Evolutionary conservation across 2,888 invertebrate genomes (phyloP).

Genomic region (Trachelus stipa): DNA sequence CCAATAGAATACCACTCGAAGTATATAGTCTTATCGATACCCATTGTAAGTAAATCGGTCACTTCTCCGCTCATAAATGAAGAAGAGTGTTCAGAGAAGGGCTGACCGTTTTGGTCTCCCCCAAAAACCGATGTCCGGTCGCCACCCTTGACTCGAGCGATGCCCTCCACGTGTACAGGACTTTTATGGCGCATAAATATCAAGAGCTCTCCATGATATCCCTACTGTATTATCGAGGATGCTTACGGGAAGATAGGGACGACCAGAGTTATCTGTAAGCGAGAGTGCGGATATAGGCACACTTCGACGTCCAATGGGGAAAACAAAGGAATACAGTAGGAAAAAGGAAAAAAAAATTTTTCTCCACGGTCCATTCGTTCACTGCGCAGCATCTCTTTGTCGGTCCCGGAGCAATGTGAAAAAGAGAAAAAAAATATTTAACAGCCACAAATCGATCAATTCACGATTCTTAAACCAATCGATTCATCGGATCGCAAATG

Average conservation of each 20-base stretch:
- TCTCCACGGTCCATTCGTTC: neutral
- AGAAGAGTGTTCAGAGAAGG: conserved; percentile 38
- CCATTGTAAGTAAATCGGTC: conserved; percentile 63
- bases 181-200: conserved; percentile 67
- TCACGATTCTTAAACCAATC: neutral
- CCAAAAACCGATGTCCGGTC: conserved; percentile 60
- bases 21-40: conserved; percentile 41
- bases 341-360: neutral
- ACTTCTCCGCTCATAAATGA: conserved; percentile 57
- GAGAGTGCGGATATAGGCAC: conserved; percentile 4
- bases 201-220: conserved; percentile 61
- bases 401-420: neutral
- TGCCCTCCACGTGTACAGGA: conserved; percentile 54
- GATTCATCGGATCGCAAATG: conserved; percentile 33
- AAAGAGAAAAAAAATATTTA: neutral
- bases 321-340: neutral
- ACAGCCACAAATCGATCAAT: neutral
- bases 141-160: conserved; percentile 59
- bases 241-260: conserved; percentile 43
- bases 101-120: conserved; percentile 47
- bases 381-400: neutral
- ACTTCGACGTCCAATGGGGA: neutral
- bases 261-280: conserved; percentile 34
- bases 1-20: conserved; percentile 27
- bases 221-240: conserved; percentile 63